Evolutionary conservation across 2,888 invertebrate species (phyloP), one percentile per base, ranked within the genome.

Genomic region (Leptarthrus brevirostris): DNA sequence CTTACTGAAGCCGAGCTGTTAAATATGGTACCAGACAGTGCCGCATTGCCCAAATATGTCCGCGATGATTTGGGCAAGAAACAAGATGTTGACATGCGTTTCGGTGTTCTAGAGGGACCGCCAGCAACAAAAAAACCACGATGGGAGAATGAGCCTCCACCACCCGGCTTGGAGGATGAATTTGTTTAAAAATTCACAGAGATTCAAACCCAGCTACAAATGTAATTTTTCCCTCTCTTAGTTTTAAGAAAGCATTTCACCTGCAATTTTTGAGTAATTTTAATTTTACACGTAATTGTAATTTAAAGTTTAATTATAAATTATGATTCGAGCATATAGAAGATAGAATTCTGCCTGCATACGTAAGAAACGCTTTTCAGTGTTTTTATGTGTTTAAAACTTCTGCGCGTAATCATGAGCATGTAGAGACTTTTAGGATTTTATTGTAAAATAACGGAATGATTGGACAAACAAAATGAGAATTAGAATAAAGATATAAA

Each of bases 1-100:
- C 80, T 86, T 80, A 86, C 83, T 80, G 86, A 86, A 81, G 86
- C 83, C 72, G 86, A 86, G 81, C 82, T 86, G 79, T 82, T 86
- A 79, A 84, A 85, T 76, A 84, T 86, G 84, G 86, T 86, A 76
- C 86, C 86, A 20, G 86, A 86, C 77, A 81, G 83, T 77, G 79
- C 83, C 75, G 78, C 80, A 16, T 26, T 54, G 4, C 4, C 26
- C n/a, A 3, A 10, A n/a, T 8, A 12, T 14, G 12, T 16, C 18
- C 53, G 20, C 22, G 53, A 53, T 36, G 64, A 64, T 20, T 10
- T 56, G 4, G 16, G 24, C 1, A 24, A 18, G 18, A 58, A 44
- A n/a, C 56, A 72, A n/a, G 72, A 72, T 47, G 20, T 72, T 6
- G 72, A 72, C 18, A 56, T 72, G 54, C 74, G 54, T 14, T 44